These are phyloP conservation scores for Carabus problematicus DNA, from an alignment of 2,888 invertebrate genomes.

Conservation along the genomic window DNA sequence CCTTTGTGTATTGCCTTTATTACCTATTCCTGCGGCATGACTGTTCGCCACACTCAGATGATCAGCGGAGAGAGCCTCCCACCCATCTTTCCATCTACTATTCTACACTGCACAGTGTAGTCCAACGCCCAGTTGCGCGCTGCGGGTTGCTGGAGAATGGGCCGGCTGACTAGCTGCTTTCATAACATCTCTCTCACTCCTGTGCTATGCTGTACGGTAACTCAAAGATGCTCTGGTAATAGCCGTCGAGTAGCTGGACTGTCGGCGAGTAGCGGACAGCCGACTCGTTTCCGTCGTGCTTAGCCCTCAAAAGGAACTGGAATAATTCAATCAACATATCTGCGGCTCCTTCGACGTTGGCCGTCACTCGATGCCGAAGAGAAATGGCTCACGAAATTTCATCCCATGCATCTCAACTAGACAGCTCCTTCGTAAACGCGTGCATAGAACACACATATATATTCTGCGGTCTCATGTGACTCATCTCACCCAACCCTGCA, in stretches of 20 bases:
- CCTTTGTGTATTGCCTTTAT: slow-evolving; percentile 59
- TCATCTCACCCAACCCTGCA: not conserved
- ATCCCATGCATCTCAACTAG: slow-evolving; percentile 43
- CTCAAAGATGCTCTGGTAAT: not conserved
- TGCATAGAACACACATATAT: slow-evolving; percentile 17
- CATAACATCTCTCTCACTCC: not conserved
- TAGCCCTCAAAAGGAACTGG: slow-evolving; percentile 42
- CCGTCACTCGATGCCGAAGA: slow-evolving; percentile 25
- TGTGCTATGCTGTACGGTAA: not conserved
- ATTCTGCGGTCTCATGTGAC: not conserved
- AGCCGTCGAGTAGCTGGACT: not conserved
- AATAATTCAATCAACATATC: slow-evolving; percentile 45
- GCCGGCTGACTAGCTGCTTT: no score
- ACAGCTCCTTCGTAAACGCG: slow-evolving; percentile 4
- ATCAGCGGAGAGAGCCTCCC: no score
- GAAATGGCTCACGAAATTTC: slow-evolving; percentile 45
- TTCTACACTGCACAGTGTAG: slow-evolving; percentile 9
- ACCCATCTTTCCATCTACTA: not conserved
- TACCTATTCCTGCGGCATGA: slow-evolving; percentile 48
- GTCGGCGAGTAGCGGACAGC: slow-evolving; percentile 38
- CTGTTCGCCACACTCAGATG: slow-evolving; percentile 8
- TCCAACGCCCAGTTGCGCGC: no score
- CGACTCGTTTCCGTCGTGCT: slow-evolving; percentile 32
- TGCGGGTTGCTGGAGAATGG: no score
- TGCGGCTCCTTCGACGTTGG: not conserved